Evolutionary conservation across 2,888 invertebrate genomes (phyloP).

Genomic region (Ommatoiulus sabulosus): DNA sequence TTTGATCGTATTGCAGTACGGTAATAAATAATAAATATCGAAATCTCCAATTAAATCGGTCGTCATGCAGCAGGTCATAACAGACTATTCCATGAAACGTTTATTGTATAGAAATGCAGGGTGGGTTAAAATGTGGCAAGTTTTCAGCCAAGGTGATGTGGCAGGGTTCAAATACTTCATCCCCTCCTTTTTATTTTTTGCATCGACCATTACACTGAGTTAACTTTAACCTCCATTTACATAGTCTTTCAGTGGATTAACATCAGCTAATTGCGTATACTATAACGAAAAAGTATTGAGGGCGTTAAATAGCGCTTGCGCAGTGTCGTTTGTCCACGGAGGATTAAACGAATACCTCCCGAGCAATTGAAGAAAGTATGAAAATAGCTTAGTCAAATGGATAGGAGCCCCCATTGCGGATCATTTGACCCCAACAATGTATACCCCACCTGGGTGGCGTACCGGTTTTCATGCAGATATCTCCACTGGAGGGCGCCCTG

Average conservation of each 20-base stretch:
- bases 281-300: not conserved
- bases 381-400: conserved; percentile 45
- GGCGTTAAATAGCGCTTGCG: not conserved
- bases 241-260: not conserved
- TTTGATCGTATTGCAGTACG: too few species aligned
- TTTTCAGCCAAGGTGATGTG: too few species aligned
- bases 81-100: too few species aligned
- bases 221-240: too few species aligned
- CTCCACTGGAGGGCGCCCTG: not conserved
- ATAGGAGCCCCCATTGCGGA: conserved; percentile 41
- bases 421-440: conserved; percentile 41
- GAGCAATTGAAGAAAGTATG: conserved; percentile 26
- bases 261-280: not conserved
- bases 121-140: too few species aligned
- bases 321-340: not conserved
- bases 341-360: conserved; percentile 23
- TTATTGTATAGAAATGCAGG: too few species aligned
- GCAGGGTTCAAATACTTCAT: too few species aligned
- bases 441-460: conserved; percentile 35
- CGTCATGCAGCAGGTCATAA: too few species aligned
- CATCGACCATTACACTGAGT: too few species aligned
- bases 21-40: too few species aligned
- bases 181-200: too few species aligned
- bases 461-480: conserved; percentile 35
- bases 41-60: too few species aligned